These are phyloP conservation scores for Aplocera efformata DNA, from an alignment of 2,888 invertebrate species.

Conservation along the genomic window DNA sequence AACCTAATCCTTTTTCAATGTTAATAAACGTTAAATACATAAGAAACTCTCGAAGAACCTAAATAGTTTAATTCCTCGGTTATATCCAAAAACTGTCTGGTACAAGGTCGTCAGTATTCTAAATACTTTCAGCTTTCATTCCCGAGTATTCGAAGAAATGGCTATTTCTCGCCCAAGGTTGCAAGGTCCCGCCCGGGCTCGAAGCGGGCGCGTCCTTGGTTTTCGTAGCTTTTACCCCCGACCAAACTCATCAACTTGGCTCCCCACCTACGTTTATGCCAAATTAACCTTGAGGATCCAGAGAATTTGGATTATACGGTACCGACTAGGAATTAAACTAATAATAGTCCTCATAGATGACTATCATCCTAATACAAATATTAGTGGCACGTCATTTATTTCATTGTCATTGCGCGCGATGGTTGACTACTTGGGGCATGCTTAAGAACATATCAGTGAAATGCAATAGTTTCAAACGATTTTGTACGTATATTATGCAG, in stretches of 20 bases:
- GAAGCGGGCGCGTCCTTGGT: slow-evolving; percentile 50
- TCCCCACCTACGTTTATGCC: slow-evolving; percentile 1
- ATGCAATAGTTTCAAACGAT: too few relatives aligned
- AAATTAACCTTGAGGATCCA: neutral
- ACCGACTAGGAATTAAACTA: too few relatives aligned
- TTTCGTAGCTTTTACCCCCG: slow-evolving; percentile 36
- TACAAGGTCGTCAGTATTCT: slow-evolving; percentile 11
- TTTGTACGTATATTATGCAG: too few relatives aligned
- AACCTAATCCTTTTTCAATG: too few relatives aligned
- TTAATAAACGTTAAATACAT: too few relatives aligned
- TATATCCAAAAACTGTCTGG: slow-evolving; percentile 7
- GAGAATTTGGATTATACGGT: too few relatives aligned
- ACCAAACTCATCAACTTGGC: slow-evolving; percentile 26
- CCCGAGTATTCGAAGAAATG: slow-evolving; percentile 42
- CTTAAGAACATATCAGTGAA: too few relatives aligned
- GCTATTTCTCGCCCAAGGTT: slow-evolving; percentile 51
- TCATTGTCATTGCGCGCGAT: too few relatives aligned
- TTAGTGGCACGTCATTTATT: too few relatives aligned
- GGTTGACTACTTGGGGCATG: too few relatives aligned
- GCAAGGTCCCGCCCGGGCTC: slow-evolving; percentile 50
- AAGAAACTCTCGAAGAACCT: slow-evolving; percentile 1
- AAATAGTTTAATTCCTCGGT: slow-evolving; percentile 5
- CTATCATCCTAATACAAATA: too few relatives aligned
- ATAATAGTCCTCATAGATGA: too few relatives aligned
- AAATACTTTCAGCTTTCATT: slow-evolving; percentile 16